These are phyloP conservation scores for Philhelius pedissequus DNA, from an alignment of 2,888 invertebrate species.

Conservation along the genomic window DNA sequence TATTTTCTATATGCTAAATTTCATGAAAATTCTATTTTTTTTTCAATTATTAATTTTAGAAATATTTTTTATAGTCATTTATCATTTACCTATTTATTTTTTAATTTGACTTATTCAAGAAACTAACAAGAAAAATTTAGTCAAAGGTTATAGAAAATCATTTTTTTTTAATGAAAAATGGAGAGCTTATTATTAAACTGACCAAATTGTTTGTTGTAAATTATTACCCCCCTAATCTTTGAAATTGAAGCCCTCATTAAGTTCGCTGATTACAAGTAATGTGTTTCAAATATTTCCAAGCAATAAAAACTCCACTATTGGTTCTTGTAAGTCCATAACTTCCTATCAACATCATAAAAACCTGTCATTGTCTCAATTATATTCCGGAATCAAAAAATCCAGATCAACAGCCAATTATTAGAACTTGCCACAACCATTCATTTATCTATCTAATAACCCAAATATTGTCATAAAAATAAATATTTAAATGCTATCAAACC, in stretches of 20 bases:
- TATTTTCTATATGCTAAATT: no score
- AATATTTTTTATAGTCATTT: no score
- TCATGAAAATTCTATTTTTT: no score
- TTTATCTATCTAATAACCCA: constrained; percentile 46
- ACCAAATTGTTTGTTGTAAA: neutral
- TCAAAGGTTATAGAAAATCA: no score
- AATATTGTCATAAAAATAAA: constrained; percentile 35
- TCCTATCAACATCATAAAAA: constrained; percentile 19
- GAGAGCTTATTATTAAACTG: no score
- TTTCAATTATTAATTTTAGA: no score
- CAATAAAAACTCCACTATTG: neutral
- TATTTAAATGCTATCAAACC: constrained; percentile 41
- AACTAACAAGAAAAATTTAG: no score
- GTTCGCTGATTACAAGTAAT: neutral
- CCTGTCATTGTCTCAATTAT: constrained; percentile 15
- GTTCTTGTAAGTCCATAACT: constrained; percentile 12
- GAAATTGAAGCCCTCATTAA: neutral
- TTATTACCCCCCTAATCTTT: neutral
- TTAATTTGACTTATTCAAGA: no score
- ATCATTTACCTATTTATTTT: no score
- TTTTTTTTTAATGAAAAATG: no score
- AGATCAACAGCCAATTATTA: constrained; percentile 21
- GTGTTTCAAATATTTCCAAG: neutral
- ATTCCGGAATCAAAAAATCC: constrained; percentile 5
- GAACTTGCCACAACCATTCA: constrained; percentile 14